phyloP scores from a whole-genome alignment of 1,140 invertebrate species.

The Hydropsyche tenuis region DNA sequence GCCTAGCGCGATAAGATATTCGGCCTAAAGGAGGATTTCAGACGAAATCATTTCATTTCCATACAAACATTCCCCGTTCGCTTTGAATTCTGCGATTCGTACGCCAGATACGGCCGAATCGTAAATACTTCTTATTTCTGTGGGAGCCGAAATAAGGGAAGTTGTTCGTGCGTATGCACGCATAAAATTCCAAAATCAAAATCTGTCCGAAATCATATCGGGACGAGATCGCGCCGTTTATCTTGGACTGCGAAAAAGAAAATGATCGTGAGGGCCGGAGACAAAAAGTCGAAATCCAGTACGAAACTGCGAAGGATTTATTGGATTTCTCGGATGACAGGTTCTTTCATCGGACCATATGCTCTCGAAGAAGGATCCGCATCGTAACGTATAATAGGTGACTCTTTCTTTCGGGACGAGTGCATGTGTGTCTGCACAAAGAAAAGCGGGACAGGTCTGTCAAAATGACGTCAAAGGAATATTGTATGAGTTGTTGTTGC shows the following conservation, averaged over 20 bases:
- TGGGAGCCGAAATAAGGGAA: background rate
- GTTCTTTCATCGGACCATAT: constrained; percentile 43
- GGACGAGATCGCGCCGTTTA: background rate
- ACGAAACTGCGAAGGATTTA: constrained; percentile 43
- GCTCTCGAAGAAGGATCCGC: constrained; percentile 12
- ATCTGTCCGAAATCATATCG: background rate
- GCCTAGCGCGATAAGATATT: background rate
- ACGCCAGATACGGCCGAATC: background rate
- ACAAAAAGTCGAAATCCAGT: constrained; percentile 30
- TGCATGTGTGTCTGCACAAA: too few relatives aligned
- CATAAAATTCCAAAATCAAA: background rate
- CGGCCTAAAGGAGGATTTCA: background rate
- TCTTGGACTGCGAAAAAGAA: background rate
- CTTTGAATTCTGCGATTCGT: constrained; percentile 1
- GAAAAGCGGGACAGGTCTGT: too few relatives aligned
- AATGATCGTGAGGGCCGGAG: background rate
- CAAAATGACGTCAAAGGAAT: too few relatives aligned
- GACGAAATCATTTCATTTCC: constrained; percentile 12
- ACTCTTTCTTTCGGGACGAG: background rate
- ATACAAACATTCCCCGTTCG: background rate
- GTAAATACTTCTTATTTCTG: constrained; percentile 8
- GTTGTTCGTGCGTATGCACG: background rate
- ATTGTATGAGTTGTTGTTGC: too few relatives aligned
- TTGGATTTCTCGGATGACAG: constrained; percentile 47
- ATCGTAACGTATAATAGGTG: constrained; percentile 31